phyloP scores from a whole-genome alignment of 2,113 vertebrate species.

The Jaculus jaculus region DNA sequence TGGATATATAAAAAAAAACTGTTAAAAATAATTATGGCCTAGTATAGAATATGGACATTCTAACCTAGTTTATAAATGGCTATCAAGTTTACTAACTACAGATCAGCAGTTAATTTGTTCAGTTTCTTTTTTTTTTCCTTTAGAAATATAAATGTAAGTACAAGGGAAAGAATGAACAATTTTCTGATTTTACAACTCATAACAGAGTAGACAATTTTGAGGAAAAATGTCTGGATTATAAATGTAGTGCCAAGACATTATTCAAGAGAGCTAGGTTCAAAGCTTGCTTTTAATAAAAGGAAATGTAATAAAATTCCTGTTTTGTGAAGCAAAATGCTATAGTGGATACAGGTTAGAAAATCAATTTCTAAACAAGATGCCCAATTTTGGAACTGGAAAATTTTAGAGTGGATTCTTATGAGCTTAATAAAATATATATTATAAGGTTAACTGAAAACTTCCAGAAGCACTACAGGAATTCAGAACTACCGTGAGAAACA shows the following conservation, averaged over 20 bases:
- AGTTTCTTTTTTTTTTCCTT: neutral
- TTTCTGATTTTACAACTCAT: neutral
- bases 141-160: neutral
- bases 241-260: neutral
- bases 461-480: neutral
- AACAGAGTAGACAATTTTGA: neutral
- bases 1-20: neutral
- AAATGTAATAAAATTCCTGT: neutral
- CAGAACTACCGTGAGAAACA: neutral
- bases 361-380: neutral
- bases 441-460: neutral
- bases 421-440: constrained; percentile 11
- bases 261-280: neutral
- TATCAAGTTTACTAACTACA: neutral
- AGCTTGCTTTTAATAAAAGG: neutral
- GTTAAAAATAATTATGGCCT: neutral
- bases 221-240: neutral
- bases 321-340: neutral
- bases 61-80: neutral
- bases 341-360: neutral
- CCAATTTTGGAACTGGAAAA: constrained; percentile 3
- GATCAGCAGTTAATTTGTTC: neutral
- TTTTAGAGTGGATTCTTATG: neutral
- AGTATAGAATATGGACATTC: neutral
- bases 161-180: neutral